Evolutionary conservation across 2,888 invertebrate genomes (phyloP).

Genomic region (Marasmarcha lunaedactyla): DNA sequence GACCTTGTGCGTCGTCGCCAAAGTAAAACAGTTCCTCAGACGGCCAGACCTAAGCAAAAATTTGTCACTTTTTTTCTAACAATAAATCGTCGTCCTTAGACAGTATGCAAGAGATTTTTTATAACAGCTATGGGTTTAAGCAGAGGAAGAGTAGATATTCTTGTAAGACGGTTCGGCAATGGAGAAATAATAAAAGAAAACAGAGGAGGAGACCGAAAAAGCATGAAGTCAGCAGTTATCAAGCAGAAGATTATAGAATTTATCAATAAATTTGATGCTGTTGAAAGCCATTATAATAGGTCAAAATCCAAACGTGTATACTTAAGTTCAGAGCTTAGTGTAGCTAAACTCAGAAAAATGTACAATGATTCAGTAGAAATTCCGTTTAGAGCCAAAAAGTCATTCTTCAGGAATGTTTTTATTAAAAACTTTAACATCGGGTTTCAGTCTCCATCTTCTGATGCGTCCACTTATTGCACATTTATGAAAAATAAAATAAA

Average conservation of each 20-base stretch:
- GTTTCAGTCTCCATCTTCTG: constrained; percentile 10
- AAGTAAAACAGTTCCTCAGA: constrained; percentile 1
- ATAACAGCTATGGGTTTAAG: not conserved
- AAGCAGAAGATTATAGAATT: constrained; percentile 7
- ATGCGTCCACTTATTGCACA: constrained; percentile 9
- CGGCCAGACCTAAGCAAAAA: constrained; percentile 1
- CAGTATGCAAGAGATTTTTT: constrained; percentile 4
- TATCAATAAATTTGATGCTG: constrained; percentile 6
- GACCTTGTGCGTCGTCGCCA: constrained; percentile 1
- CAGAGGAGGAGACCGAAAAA: constrained; percentile 8
- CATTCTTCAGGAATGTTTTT: constrained; percentile 8
- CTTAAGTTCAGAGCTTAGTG: constrained; percentile 6
- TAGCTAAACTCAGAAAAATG: constrained; percentile 4
- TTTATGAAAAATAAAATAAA: constrained; percentile 11
- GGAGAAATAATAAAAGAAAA: constrained; percentile 7
- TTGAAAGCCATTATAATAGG: constrained; percentile 10
- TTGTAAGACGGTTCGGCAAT: not conserved
- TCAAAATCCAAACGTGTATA: constrained; percentile 8
- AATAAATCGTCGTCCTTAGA: not conserved
- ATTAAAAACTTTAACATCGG: constrained; percentile 11
- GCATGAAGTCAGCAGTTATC: constrained; percentile 3
- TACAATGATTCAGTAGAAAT: constrained; percentile 1
- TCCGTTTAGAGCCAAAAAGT: constrained; percentile 5
- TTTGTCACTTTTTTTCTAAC: constrained; percentile 1
- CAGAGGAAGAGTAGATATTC: constrained; percentile 3